Evolutionary conservation across 2,888 invertebrate genomes (phyloP), one percentile per base, ranked within the genome.

Genomic region (Dryocosmus kuriphilus): DNA sequence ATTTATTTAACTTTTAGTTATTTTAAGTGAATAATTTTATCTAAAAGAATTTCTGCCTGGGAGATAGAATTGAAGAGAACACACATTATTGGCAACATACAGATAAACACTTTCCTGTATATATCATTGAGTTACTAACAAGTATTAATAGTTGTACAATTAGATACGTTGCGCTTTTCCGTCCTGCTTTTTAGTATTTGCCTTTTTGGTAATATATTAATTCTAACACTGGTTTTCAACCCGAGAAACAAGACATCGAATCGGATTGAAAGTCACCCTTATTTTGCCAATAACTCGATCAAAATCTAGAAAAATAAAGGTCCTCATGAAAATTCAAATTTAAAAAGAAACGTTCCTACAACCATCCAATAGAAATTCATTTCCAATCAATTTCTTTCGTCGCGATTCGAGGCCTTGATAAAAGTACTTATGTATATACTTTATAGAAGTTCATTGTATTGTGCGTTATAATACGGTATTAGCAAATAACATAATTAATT

Each of bases 371-470:
- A 14, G 11, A 51, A 51, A 51, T 16, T 51, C 19, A 4, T 51
- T 19, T 3, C 16, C 2, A 60, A 63, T 8, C 1, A 8, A 65
- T 65, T 65, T 38, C 22, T 51, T 51, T 51, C 8, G n/a, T n/a
- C 11, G 11, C 41, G 51, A 71, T 51, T 71, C 30, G 71, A 71
- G 9, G 51, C 51, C 51, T 5, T 32, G 78, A 35, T 35, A 78
- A 80, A 75, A 32, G 30, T 75, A 30, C 61, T 71, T 35, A 35
- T 62, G n/a, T n/a, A 46, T 38, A 51, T 62, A 71, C 30, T 41
- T 67, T 46, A 62, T 71, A 46, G 32, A 74, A 65, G 35, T 79
- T 77, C 74, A 81, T 81, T 83, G 41, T 67, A 46, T 71, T 71
- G 71, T 71, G 71, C 71, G 71, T 24, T n/a, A n/a, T n/a, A n/a